Base-by-base conservation (phyloP, 2,797 vertebrate genomes). In the Hemibagrus guttatus region DNA sequence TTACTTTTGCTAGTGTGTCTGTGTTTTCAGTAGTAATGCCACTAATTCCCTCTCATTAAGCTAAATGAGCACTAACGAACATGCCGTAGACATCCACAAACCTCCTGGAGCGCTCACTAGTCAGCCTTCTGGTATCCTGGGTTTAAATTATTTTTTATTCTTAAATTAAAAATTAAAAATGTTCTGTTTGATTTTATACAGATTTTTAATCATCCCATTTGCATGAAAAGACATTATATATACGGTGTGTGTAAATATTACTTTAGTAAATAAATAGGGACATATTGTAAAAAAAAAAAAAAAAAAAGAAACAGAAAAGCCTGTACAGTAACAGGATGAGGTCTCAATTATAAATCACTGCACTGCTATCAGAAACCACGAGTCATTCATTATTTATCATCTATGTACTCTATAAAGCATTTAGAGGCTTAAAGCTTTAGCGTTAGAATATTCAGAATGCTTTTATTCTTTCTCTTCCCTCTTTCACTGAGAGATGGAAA, bases 1-100 rank as follows among this genome's bases (percentile, higher is more conserved):
- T 84, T 69, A 64, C 31, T 54, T 64, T 46, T n/a, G 39, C 14
- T 59, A 63, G 31, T 52, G 71, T 84, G 46, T 58, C 49, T 83
- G 86, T 87, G 78, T 26, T 52, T 39, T 87, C 35, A 69, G 39
- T 19, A 85, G 66, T 59, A 80, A 71, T 71, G 71, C 0, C 46
- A 26, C 66, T 84, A 81, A 84, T 84, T 56, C 58, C 46, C 75
- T 72, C 56, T 75, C 58, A 75, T 84, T 87, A 81, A 82, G 59
- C 42, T 63, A 17, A 80, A 83, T 83, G 56, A 83, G 58, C 68
- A 31, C 49, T 88, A 81, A 88, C 76, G 88, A 89, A 46, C 52
- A 31, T 31, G 42, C 35, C 35, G 28, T 46, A 61, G 46, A 68
- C 42, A 49, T 71, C 31, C 63, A 21, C 46, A 79, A 39, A 14